These are phyloP conservation scores for Gasterosteus nipponicus DNA, from an alignment of 2,113 vertebrate species.

Conservation along the genomic window DNA sequence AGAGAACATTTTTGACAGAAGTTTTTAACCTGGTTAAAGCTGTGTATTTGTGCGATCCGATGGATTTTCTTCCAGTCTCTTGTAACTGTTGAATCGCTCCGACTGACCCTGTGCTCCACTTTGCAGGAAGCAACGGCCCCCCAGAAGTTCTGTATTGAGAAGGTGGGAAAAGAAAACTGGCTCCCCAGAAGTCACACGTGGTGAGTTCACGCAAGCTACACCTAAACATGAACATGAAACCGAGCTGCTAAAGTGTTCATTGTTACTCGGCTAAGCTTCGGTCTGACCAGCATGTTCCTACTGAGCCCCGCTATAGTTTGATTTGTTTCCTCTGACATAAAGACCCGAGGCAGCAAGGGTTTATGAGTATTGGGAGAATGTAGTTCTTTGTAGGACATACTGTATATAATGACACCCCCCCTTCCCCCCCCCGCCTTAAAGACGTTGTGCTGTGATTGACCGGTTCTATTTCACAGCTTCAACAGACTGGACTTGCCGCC, in stretches of 20 bases:
- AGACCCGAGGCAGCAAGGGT: background rate
- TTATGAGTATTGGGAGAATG: background rate
- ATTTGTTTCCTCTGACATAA: background rate
- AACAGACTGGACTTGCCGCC: constrained; percentile 97
- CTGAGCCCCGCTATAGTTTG: background rate
- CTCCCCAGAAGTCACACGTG: constrained; percentile 98
- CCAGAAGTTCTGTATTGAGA: constrained; percentile 98
- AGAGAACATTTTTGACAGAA: background rate
- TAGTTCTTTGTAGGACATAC: background rate
- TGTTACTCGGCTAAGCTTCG: background rate
- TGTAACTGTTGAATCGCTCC: background rate
- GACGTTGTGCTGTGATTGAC: background rate
- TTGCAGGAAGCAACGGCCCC: constrained; percentile 95
- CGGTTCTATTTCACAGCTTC: constrained; percentile 82
- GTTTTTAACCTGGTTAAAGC: background rate
- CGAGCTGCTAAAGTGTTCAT: background rate
- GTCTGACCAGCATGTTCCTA: background rate
- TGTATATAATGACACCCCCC: background rate
- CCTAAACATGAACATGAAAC: background rate
- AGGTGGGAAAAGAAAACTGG: constrained; percentile 99
- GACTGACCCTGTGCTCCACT: background rate
- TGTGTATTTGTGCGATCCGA: background rate
- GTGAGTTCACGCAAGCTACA: constrained; percentile 77
- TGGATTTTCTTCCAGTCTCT: background rate
- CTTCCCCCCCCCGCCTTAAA: background rate